Evolutionary conservation across 2,888 invertebrate species (phyloP), one percentile per base, ranked within the genome.

Genomic region (Coronaproctus castanopsis): DNA sequence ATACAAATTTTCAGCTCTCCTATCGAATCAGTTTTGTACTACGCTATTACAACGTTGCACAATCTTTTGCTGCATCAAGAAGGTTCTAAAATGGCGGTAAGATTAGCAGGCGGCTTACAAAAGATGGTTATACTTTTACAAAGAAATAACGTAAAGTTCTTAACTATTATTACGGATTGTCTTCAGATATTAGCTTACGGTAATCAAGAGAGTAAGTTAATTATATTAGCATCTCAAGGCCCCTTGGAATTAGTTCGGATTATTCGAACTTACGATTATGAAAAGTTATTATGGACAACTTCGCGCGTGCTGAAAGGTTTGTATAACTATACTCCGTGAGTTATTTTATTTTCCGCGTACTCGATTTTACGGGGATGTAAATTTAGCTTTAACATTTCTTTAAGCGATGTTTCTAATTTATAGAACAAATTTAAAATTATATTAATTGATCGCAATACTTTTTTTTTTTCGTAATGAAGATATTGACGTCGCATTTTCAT

Each of bases 141-240:
- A 69, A 80, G 95, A 63, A 93, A 95, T 74, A 96, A 97, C 71
- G 93, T 93, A 52, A 97, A 97, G 75, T 96, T 98, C 73, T 77
- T 98, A 69, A 96, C 97, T 52, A 95, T 97, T 70, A 95, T 97
- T 18, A 96, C 97, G 0, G 98, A 99, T 73, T 98, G 97, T 71
- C 80, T 98, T 61, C 96, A 97, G 75, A 95, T 97, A 70, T 77
- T 98, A 71, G 95, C 97, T 1, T 96, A 92, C 70, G 96, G 95
- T 24, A 95, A 96, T 73, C 95, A 95, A 72, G 96, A 97, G 72
- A 93, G 92, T 72, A 97, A 98, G 74, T 74, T 96, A 58, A 95
- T 96, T 66, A 96, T 97, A 68, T 77, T 96, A 57, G 93, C 95
- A 1, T 89, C 92, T 61, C 95, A 95, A 71, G 96, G 96, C 20